Base-by-base conservation (phyloP, 2,113 vertebrate species). In the Mirounga angustirostris region DNA sequence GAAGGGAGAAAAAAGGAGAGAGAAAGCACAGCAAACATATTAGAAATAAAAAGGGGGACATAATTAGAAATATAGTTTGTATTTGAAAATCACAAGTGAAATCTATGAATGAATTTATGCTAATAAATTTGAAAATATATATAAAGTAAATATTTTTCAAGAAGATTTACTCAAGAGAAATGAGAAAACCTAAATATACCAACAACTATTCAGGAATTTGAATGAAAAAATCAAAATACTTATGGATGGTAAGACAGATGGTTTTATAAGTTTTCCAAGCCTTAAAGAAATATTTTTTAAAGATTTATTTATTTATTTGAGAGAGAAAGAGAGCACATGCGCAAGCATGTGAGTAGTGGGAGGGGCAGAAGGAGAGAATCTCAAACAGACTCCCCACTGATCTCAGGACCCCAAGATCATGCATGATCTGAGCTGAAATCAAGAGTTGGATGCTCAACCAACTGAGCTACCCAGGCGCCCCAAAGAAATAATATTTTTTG, bases 21-120 rank as follows among this genome's bases (percentile, higher is more conserved):
- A 67, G 7, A 91, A 67, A 11, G 4, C 3, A n/a, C 0, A 91
- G 21, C 63, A 82, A 94, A 94, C 78, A 59, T 74, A 67, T 54
- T 84, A 59, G 21, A 7, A 84, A 58, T 71, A 36, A 73, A 84
- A 87, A 89, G 16, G 14, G 19, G 12, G 5, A 19, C 14, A 56
- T 83, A 93, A 52, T 69, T 91, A 83, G 14, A 91, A 52, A 82
- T 24, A 65, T 0, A 76, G 9, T 84, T 79, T 61, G n/a, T 7
- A 69, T 76, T 36, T 83, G n/a, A 83, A 92, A 96, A 88, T 50
- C 67, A 78, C 33, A 78, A 36, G 11, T 74, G 24, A 82, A 88
- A 65, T 81, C 30, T 88, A 78, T 26, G 28, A 79, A 80, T 26
- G 46, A 74, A 80, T 67, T 28, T 50, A 93, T 73, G 19, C 4